Percentiles rank a stretch among this genome's conserved stretches.
Conservation (phyloP, 1,140 invertebrate genomes). For the Drosophila mayri region DNA sequence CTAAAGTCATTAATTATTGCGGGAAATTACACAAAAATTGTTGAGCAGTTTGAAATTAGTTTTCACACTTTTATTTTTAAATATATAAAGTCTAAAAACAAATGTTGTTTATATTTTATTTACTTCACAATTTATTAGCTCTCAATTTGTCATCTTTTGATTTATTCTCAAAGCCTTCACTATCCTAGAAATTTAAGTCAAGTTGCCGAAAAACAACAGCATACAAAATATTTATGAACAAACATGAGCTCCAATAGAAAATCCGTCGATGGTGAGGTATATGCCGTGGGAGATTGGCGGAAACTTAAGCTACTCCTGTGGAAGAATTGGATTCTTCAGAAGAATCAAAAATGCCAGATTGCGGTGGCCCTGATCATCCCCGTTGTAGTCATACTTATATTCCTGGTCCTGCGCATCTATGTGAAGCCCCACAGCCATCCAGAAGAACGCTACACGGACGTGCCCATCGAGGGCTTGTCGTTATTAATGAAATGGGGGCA, state of each 20-base stretch:
- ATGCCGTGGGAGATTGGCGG: conserved; percentile 20
- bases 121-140: neutral
- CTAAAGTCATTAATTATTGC: conserved; percentile 18
- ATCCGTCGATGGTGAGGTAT: neutral
- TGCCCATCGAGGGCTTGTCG: neutral
- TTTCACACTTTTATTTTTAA: too few relatives aligned
- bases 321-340: conserved; percentile 47
- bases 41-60: neutral
- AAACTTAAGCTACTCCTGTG: conserved; percentile 43
- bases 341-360: conserved; percentile 37
- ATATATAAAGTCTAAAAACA: too few relatives aligned
- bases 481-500: conserved; percentile 11
- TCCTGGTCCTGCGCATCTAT: conserved; percentile 5
- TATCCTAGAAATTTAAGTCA: neutral
- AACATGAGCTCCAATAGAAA: neutral
- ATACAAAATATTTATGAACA: neutral
- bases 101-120: neutral
- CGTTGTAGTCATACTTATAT: conserved; percentile 2
- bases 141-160: neutral
- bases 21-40: neutral
- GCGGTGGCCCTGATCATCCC: neutral
- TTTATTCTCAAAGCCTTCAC: too few relatives aligned
- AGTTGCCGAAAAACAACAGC: neutral
- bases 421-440: neutral
- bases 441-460: neutral